Evolutionary conservation across 2,888 invertebrate genomes (phyloP).

Genomic region (Ophonus ardosiacus): DNA sequence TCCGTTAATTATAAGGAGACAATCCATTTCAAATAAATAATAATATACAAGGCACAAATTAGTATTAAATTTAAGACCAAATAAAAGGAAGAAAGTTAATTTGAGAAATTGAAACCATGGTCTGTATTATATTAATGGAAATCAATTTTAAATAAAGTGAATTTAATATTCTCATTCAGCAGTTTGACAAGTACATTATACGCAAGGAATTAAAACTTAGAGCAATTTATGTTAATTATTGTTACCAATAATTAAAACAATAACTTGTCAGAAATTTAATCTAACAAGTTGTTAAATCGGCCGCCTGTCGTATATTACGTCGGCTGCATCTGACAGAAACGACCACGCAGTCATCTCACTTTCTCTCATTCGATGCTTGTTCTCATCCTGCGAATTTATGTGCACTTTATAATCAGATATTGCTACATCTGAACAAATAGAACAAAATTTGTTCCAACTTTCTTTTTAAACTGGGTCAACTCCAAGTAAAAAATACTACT

Average conservation of each 20-base stretch:
- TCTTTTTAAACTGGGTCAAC: constrained; percentile 11
- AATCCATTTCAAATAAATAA: constrained; percentile 20
- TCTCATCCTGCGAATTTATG: constrained; percentile 35
- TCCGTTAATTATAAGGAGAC: background rate
- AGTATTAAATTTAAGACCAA: constrained; percentile 10
- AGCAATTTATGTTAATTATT: constrained; percentile 56
- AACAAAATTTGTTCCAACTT: constrained; percentile 25
- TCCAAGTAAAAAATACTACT: constrained; percentile 11
- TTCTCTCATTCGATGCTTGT: background rate
- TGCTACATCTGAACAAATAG: constrained; percentile 9
- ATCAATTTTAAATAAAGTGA: constrained; percentile 35
- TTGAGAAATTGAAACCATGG: constrained; percentile 16
- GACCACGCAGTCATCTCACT: constrained; percentile 14
- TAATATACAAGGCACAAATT: constrained; percentile 32
- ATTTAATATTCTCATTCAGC: constrained; percentile 23
- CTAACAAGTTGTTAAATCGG: constrained; percentile 57
- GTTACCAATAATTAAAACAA: constrained; percentile 58
- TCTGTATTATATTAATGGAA: constrained; percentile 18
- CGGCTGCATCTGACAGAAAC: constrained; percentile 50
- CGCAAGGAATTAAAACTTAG: constrained; percentile 43
- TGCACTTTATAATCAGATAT: constrained; percentile 36
- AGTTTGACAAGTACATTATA: constrained; percentile 37
- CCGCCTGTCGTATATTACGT: constrained; percentile 34
- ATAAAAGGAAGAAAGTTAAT: constrained; percentile 18
- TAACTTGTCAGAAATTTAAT: constrained; percentile 56